A percentile compares a stretch with the other conserved stretches of the same genome.
phyloP scores from a whole-genome alignment of 2,888 invertebrate species.

The Argyra leucocephala region DNA sequence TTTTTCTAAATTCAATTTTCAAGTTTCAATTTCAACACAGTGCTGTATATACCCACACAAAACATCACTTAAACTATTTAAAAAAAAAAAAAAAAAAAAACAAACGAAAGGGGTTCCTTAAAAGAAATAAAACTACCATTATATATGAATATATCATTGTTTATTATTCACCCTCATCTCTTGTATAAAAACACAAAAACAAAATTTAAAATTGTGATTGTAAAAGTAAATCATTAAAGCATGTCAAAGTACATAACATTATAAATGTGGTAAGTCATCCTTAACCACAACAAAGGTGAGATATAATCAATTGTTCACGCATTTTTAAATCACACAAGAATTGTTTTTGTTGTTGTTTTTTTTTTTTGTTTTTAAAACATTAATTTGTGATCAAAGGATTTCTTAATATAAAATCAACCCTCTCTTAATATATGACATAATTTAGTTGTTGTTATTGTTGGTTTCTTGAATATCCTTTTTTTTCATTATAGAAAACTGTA shows the following conservation, averaged over 20 bases:
- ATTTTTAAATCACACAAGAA: slow-evolving; percentile 7
- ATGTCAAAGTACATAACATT: too few relatives aligned
- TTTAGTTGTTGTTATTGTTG: background rate
- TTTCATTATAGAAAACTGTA: background rate
- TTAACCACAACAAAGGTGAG: slow-evolving; percentile 10
- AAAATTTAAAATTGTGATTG: too few relatives aligned
- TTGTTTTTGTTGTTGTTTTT: background rate
- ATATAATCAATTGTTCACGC: slow-evolving; percentile 11
- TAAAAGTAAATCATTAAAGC: too few relatives aligned
- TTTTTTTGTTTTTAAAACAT: background rate
- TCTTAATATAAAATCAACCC: background rate
- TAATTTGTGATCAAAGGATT: background rate
- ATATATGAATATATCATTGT: background rate
- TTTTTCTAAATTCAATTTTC: too few relatives aligned
- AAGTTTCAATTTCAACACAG: too few relatives aligned
- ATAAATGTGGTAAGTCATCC: slow-evolving; percentile 11
- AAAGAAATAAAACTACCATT: too few relatives aligned
- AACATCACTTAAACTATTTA: too few relatives aligned
- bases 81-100: too few relatives aligned
- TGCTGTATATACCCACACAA: too few relatives aligned
- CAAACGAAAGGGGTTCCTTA: too few relatives aligned
- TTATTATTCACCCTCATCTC: background rate
- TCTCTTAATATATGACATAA: background rate
- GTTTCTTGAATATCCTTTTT: too few relatives aligned
- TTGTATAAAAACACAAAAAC: background rate